These are phyloP conservation scores for Hippolais icterina DNA, from an alignment of 2,113 vertebrate genomes.

Conservation along the genomic window DNA sequence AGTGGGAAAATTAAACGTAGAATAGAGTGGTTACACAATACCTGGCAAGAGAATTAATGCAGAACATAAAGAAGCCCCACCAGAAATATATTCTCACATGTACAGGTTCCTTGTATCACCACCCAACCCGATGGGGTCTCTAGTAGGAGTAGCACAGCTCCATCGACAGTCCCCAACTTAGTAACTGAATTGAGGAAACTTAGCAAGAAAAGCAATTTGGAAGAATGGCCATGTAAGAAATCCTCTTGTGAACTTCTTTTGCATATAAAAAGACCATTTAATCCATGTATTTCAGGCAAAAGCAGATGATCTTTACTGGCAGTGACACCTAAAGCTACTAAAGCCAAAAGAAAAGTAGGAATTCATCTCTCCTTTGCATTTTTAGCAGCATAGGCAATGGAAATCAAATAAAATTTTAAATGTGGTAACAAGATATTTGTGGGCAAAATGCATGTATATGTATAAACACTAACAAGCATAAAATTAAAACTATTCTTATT, in stretches of 20 bases:
- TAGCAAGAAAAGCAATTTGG: background rate
- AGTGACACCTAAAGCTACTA: background rate
- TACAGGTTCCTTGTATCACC: background rate
- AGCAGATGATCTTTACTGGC: background rate
- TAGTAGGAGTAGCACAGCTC: background rate
- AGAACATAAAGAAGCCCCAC: background rate
- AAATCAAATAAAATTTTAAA: conserved; percentile 4
- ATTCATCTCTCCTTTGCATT: background rate
- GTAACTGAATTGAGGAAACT: background rate
- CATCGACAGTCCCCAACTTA: background rate
- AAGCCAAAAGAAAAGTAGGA: background rate
- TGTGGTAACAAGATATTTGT: background rate
- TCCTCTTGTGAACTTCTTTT: background rate
- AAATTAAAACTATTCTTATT: conserved; percentile 15
- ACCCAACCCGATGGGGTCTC: accelerated
- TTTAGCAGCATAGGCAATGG: background rate
- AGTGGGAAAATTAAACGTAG: background rate
- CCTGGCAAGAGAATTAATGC: background rate
- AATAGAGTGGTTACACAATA: background rate
- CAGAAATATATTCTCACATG: background rate
- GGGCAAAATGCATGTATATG: background rate
- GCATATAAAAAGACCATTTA: background rate
- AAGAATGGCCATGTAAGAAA: background rate
- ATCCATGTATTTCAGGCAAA: background rate
- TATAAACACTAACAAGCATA: background rate